Percentiles rank a stretch among this genome's conserved stretches.
Evolutionary conservation across 2,888 invertebrate genomes (phyloP).

Genomic region (Teinopalpus imperialis): DNA sequence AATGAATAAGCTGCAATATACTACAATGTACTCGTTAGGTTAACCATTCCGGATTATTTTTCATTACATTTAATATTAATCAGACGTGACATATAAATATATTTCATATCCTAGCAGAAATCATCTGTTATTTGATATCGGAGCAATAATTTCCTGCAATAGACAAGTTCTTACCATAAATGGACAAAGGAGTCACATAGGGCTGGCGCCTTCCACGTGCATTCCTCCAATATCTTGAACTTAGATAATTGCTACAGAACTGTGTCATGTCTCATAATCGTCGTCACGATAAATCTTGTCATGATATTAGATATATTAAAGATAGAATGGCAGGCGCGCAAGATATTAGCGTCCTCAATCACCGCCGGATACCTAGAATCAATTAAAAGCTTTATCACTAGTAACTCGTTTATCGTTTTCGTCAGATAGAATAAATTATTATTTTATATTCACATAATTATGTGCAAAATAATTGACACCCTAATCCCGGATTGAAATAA

Average conservation of each 20-base stretch:
- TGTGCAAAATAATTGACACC: too few species aligned
- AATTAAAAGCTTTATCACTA: not conserved
- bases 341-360: not conserved
- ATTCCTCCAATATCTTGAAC: slow-evolving; percentile 16
- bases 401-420: not conserved
- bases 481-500: too few species aligned
- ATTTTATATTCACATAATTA: too few species aligned
- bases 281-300: slow-evolving; percentile 10
- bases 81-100: not conserved
- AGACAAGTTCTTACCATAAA: slow-evolving; percentile 10
- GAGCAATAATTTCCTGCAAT: not conserved
- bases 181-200: slow-evolving; percentile 10
- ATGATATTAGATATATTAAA: not conserved
- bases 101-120: slow-evolving; percentile 2
- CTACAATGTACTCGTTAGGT: too few species aligned
- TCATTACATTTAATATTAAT: too few species aligned
- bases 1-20: too few species aligned
- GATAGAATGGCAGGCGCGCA: not conserved
- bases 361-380: not conserved
- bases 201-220: slow-evolving; percentile 22
- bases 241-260: slow-evolving; percentile 9
- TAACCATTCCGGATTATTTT: too few species aligned
- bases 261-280: not conserved
- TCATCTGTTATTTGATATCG: slow-evolving; percentile 1
- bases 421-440: too few species aligned